Percentiles rank a stretch among this genome's conserved stretches.
Conservation (phyloP, 2,888 invertebrate species). For the Emesis furor region DNA sequence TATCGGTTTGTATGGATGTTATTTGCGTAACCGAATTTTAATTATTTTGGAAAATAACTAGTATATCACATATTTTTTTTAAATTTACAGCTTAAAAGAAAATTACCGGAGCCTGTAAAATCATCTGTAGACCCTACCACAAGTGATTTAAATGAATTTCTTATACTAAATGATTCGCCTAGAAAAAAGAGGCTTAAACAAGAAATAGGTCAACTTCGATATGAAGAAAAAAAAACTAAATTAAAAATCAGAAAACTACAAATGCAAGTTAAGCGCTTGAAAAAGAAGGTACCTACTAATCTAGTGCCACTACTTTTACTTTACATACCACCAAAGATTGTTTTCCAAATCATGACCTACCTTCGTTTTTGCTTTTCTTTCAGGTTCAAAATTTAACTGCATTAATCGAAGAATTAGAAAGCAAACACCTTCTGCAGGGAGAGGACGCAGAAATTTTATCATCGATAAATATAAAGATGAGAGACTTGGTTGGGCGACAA, state of each 20-base stretch:
- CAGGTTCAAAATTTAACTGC: conserved; percentile 20
- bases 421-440: neutral
- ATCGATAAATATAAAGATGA: neutral
- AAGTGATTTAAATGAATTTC: conserved; percentile 23
- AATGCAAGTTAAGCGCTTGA: conserved; percentile 28
- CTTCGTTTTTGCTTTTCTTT: neutral
- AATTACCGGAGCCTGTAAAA: neutral
- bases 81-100: neutral
- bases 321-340: too few species aligned
- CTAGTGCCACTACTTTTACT: conserved; percentile 23
- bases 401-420: conserved; percentile 4
- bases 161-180: conserved; percentile 25
- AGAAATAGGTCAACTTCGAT: neutral
- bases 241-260: conserved; percentile 33
- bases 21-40: neutral
- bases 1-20: neutral
- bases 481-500: conserved; percentile 1
- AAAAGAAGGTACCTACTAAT: neutral
- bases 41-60: neutral
- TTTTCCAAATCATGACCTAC: too few species aligned
- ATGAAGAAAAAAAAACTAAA: conserved; percentile 16
- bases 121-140: neutral
- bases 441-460: conserved; percentile 11
- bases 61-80: neutral
- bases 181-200: conserved; percentile 11